Base-by-base conservation (phyloP, 1,140 invertebrate species). In the Drosophila sp. region DNA sequence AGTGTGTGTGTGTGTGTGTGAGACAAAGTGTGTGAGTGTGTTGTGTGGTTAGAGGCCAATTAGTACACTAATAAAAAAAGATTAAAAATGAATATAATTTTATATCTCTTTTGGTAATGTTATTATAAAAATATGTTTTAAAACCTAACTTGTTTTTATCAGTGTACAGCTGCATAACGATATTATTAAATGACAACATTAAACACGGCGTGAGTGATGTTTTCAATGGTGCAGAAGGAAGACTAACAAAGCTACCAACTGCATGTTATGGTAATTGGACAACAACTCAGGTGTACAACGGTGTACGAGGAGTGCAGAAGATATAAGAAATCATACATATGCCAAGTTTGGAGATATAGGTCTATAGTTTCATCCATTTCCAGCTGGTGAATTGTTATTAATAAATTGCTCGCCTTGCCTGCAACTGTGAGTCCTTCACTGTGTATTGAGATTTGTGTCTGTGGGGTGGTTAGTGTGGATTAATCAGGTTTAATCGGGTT, bases 91-190 rank as follows among this genome's bases (percentile, higher is more conserved):
- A n/a, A n/a, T n/a, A n/a, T n/a, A n/a, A n/a, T n/a, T n/a, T n/a
- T n/a, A 21, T 21, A 2, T 21, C 1, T 21, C 21, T 21, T 21
- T 4, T 2, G 4, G 21, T 21, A 21, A 21, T 21, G 21, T 21
- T 21, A 21, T 21, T 21, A 4, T 21, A 21, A 21, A 21, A 21
- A 21, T 21, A 21, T n/a, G n/a, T n/a, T n/a, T n/a, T n/a, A n/a
- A n/a, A n/a, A n/a, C n/a, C n/a, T n/a, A n/a, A n/a, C n/a, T n/a
- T n/a, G n/a, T n/a, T n/a, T n/a, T n/a, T n/a, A n/a, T n/a, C n/a
- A n/a, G n/a, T n/a, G n/a, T n/a, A 80, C 67, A 71, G 78, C 78
- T 72, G 27, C 43, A 66, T 43, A 58, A 53, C 7, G 34, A 80
- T 54, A 76, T 72, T 21, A 65, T n/a, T n/a, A 76, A 38, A 48